Percentiles rank a stretch among this genome's conserved stretches.
phyloP scores from a whole-genome alignment of 2,888 invertebrate species.

The Syrphus vitripennis region DNA sequence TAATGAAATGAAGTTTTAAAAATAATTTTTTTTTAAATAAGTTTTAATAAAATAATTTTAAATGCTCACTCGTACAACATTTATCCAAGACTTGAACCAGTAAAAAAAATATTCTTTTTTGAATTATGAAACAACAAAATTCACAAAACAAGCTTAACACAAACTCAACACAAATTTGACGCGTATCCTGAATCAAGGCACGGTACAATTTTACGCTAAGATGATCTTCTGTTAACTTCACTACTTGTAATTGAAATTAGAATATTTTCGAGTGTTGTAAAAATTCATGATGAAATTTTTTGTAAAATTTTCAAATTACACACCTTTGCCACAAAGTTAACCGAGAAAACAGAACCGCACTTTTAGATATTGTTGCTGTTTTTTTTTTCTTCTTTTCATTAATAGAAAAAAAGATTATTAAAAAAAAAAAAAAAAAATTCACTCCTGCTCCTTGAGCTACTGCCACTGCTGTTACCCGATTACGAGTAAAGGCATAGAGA shows the following conservation, averaged over 20 bases:
- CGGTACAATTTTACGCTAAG: background rate
- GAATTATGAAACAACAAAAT: background rate
- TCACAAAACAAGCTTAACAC: background rate
- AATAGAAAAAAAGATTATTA: background rate
- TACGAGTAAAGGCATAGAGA: slow-evolving; percentile 53
- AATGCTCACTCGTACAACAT: background rate
- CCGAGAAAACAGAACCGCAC: background rate
- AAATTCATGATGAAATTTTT: background rate
- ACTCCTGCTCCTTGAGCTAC: slow-evolving; percentile 65
- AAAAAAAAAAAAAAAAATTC: background rate
- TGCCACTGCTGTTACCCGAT: slow-evolving; percentile 62
- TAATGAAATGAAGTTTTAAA: no score
- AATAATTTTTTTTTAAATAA: background rate
- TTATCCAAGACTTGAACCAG: background rate
- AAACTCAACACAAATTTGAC: background rate
- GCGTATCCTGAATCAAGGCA: background rate
- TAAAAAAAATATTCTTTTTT: background rate
- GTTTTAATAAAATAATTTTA: background rate
- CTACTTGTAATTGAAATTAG: background rate
- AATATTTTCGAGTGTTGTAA: background rate
- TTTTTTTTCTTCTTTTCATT: background rate
- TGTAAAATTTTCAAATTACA: background rate
- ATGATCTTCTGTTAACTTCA: background rate
- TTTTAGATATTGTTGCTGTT: background rate
- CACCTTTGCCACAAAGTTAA: slow-evolving; percentile 11